These are phyloP conservation scores for Rutilus rutilus DNA, from an alignment of 2,113 vertebrate genomes.

Conservation along the genomic window DNA sequence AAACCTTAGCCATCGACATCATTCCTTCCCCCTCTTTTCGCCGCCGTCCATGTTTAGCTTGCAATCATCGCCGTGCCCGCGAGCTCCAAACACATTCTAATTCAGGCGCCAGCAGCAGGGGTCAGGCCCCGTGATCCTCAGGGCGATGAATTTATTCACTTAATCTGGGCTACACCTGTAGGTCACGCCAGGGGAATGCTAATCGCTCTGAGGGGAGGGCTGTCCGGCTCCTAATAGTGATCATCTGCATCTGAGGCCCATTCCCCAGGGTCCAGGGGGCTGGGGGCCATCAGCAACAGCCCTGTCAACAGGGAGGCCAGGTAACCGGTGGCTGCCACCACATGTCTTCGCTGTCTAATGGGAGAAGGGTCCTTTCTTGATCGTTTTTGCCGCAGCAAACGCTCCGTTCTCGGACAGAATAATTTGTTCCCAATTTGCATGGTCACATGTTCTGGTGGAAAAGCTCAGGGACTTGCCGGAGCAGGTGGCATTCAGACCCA, in stretches of 20 bases:
- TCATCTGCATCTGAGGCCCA: slow-evolving; percentile 81
- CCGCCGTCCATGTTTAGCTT: slow-evolving; percentile 47
- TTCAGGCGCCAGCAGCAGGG: slow-evolving; percentile 57
- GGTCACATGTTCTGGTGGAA: slow-evolving; percentile 57
- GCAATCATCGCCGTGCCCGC: slow-evolving; percentile 47
- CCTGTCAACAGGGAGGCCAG: slow-evolving; percentile 59
- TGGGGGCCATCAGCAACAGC: slow-evolving; percentile 56
- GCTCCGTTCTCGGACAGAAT: slow-evolving; percentile 69
- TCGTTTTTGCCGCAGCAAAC: slow-evolving; percentile 49
- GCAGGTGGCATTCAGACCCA: slow-evolving; percentile 67
- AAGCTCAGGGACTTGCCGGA: slow-evolving; percentile 64
- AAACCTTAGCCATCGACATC: slow-evolving; percentile 43
- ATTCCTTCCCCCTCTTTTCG: slow-evolving; percentile 24
- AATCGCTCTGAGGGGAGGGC: slow-evolving; percentile 70
- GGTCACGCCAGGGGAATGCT: slow-evolving; percentile 75
- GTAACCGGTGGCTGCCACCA: slow-evolving; percentile 60
- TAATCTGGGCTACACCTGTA: slow-evolving; percentile 82
- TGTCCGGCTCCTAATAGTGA: slow-evolving; percentile 74
- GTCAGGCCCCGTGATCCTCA: slow-evolving; percentile 68
- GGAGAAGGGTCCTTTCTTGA: slow-evolving; percentile 64
- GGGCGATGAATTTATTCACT: slow-evolving; percentile 76
- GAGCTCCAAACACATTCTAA: slow-evolving; percentile 55
- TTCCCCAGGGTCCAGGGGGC: slow-evolving; percentile 65
- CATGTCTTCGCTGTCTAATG: slow-evolving; percentile 65
- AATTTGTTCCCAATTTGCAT: slow-evolving; percentile 76